Base-by-base conservation (phyloP, 2,888 invertebrate genomes). In the Drosophila flavopinicola region DNA sequence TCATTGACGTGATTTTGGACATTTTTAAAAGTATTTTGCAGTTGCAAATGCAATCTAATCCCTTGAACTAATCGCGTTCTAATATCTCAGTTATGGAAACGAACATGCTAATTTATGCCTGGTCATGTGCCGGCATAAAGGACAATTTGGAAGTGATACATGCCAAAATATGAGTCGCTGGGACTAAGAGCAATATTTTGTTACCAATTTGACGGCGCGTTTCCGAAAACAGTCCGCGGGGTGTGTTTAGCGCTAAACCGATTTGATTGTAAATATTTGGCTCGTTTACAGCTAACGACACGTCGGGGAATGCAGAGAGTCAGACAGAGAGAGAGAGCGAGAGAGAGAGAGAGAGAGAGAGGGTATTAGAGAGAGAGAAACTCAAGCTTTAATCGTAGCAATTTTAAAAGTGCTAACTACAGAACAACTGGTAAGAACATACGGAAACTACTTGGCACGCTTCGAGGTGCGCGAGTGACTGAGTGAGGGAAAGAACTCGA, bases 181-280 rank as follows among this genome's bases (percentile, higher is more conserved):
- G 24, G 27, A 6, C 30, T 44, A 20, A 11, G n/a, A 13, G 30
- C 24, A 13, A 29, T 11, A 30, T 30, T 37, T 37, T 32, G 32
- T 25, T 33, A 17, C 17, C 17, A 47, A 48, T 41, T 68, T 60
- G 56, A 30, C n/a, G n/a, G 39, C 37, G 41, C 20, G 30, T 53
- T 57, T 32, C 9, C 39, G 15, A n/a, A 59, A 54, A 33, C 37
- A 24, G 59, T 74, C 78, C 61, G 17, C 54, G 29, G 78, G 73
- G 78, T 61, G 67, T 53, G 60, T 64, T 78, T 82, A 73, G 51
- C 47, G 54, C 53, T 47, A 60, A 75, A 60, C 58, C 69, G 72
- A 72, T 72, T 69, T 72, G 61, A 48, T 66, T 72, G 72, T 72
- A 67, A 72, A 79, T 69, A 66, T 75, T 79, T 77, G 69, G 66